phyloP scores from a whole-genome alignment of 2,888 invertebrate species.

The Drosophila demipolita region DNA sequence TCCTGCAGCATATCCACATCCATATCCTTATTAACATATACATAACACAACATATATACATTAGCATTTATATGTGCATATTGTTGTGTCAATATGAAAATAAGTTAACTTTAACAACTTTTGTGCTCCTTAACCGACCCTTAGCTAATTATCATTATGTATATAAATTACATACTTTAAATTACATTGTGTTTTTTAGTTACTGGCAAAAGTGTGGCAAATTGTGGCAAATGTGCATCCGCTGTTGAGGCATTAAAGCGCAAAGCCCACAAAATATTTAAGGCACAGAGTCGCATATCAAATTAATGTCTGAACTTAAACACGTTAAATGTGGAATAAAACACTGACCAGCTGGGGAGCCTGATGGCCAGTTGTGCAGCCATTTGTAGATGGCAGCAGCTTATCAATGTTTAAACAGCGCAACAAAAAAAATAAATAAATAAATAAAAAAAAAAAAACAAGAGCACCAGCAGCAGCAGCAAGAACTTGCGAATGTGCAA shows the following conservation, averaged over 20 bases:
- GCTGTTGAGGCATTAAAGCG: background rate
- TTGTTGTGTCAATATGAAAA: background rate
- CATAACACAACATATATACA: background rate
- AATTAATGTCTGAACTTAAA: conserved; percentile 60
- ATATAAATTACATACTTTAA: background rate
- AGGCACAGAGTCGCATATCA: conserved; percentile 27
- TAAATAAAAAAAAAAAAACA: too few relatives aligned
- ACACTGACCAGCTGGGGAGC: conserved; percentile 49
- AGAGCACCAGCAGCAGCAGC: background rate
- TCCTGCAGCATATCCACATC: background rate
- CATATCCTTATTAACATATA: background rate
- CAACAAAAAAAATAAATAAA: conserved; percentile 26
- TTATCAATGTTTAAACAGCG: conserved; percentile 76
- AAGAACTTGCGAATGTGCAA: conserved; percentile 18
- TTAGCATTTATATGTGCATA: background rate
- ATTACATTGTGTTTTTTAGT: background rate
- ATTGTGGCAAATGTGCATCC: background rate
- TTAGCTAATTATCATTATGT: background rate
- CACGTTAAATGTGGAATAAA: conserved; percentile 59
- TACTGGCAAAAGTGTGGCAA: background rate
- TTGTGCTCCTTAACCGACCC: background rate
- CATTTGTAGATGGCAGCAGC: conserved; percentile 40
- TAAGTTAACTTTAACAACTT: background rate
- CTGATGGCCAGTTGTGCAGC: conserved; percentile 1
- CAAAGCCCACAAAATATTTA: conserved; percentile 39